phyloP scores from a whole-genome alignment of 1,140 invertebrate genomes.

The Caenorhabditis briggsae region DNA sequence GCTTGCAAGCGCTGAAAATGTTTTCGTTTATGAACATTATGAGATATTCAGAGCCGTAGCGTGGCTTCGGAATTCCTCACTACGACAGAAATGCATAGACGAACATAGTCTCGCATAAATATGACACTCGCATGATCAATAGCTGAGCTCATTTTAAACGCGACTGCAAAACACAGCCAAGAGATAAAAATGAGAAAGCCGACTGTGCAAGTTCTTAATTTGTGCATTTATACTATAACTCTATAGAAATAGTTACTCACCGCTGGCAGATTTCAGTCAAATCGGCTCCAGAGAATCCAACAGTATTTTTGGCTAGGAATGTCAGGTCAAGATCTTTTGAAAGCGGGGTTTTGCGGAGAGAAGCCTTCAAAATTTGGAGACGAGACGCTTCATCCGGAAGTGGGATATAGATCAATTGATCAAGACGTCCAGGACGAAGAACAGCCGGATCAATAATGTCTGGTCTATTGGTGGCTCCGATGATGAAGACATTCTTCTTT shows the following conservation, averaged over 20 bases:
- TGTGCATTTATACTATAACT: constrained; percentile 16
- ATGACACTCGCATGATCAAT: constrained; percentile 15
- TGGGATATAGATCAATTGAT: constrained; percentile 99
- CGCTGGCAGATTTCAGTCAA: constrained; percentile 97
- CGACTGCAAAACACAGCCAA: background rate
- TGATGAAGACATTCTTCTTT: constrained; percentile 99
- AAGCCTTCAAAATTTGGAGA: constrained; percentile 87
- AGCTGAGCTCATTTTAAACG: background rate
- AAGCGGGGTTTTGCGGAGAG: constrained; percentile 61
- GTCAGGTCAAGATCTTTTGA: constrained; percentile 89
- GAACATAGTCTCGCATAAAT: background rate
- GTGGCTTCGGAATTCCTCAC: background rate
- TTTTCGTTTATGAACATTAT: background rate
- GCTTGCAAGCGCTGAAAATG: constrained; percentile 81
- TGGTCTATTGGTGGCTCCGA: constrained; percentile 74
- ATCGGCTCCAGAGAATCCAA: constrained; percentile 98
- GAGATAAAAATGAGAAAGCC: background rate
- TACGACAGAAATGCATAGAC: background rate
- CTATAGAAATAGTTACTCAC: constrained; percentile 9
- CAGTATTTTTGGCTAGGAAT: constrained; percentile 95
- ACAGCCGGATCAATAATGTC: constrained; percentile 99
- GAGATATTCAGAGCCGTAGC: constrained; percentile 1
- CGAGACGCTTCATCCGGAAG: constrained; percentile 96
- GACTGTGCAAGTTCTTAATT: constrained; percentile 23
- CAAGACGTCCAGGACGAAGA: constrained; percentile 93